Base-by-base conservation (phyloP, 1,140 invertebrate genomes). In the Palaemon carinicauda region DNA sequence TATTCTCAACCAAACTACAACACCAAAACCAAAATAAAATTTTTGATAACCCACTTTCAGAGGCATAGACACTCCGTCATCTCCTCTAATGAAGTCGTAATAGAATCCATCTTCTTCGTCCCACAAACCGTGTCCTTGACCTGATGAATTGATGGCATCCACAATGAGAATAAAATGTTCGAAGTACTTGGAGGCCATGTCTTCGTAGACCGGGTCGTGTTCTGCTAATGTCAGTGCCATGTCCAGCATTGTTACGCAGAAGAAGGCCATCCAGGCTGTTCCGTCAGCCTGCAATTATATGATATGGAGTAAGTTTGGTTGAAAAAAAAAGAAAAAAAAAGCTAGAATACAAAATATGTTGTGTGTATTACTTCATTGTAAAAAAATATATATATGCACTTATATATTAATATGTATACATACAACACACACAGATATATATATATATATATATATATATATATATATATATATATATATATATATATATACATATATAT, bases 251-350 rank as follows among this genome's bases (percentile, higher is more conserved):
- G 90, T 90, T 10, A 90, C 86, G 88, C 91, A 91, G 90, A 91
- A 92, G 87, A 92, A 92, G 10, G 91, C 92, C 91, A 92, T 92
- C 92, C 92, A 92, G 0, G 91, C 92, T 4, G 92, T 92, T 27
- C 91, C 92, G 90, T 92, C 92, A 0, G 92, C 92, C 90, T 92
- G 88, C 0, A 52, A 17, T 14, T 12, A 74, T 29, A 71, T 1
- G 31, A 75, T 9, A 27, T 14, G 17, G 51, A 24, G 60, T 14
- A 1, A 2, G 31, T 17, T 1, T 31, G 9, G n/a, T 5, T n/a
- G 10, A 15, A 12, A 9, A 7, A 41, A 41, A 41, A 9, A 0
- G 41, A 41, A 41, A 41, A 41, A 4, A 41, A 41, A 7, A 41
- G 0, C 12, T 1, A 41, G 3, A 1, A 4, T 41, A 4, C 41